Evolutionary conservation across 2,797 vertebrate genomes (phyloP).

Genomic region (Margarornis squamiger): DNA sequence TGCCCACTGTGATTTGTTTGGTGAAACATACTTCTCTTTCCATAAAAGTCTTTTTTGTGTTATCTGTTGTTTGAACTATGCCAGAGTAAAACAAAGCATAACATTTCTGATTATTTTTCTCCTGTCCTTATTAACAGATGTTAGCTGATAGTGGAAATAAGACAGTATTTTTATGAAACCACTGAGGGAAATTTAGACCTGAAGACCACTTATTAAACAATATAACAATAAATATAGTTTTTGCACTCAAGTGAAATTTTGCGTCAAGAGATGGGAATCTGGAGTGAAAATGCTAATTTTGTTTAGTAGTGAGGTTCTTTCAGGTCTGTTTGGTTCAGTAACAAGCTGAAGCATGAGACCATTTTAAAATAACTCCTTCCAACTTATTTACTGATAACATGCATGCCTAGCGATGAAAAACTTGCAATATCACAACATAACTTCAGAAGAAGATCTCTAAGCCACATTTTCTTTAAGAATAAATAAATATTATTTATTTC

Average conservation of each 20-base stretch:
- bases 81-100: not conserved
- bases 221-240: not conserved
- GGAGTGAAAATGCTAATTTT: not conserved
- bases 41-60: not conserved
- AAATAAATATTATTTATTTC: not conserved
- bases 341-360: not conserved
- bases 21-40: not conserved
- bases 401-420: not conserved
- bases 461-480: not conserved
- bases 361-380: not conserved
- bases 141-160: not conserved
- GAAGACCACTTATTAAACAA: not conserved
- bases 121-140: not conserved
- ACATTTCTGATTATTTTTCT: not conserved
- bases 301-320: not conserved
- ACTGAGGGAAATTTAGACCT: not conserved
- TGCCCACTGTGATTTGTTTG: conserved; percentile 43
- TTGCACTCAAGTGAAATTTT: not conserved
- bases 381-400: not conserved
- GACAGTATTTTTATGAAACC: not conserved
- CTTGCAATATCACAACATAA: not conserved
- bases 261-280: not conserved
- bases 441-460: not conserved
- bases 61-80: not conserved
- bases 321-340: not conserved